Conservation (phyloP, 2,797 vertebrate species). For the Momotus momota region DNA sequence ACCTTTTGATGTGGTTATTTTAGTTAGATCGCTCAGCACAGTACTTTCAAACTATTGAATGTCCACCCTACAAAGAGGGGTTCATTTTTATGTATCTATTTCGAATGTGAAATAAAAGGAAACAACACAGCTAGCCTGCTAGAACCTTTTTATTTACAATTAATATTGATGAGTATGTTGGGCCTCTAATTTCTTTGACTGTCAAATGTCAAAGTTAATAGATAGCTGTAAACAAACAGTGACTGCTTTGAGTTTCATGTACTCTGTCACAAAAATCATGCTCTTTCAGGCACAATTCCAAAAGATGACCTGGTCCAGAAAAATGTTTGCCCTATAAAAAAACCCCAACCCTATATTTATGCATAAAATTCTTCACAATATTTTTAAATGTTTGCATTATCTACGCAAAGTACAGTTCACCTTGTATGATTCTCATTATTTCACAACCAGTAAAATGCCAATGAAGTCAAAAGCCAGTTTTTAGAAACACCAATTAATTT, state of each 20-base stretch:
- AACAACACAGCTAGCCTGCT: not conserved
- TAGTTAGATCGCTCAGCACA: not conserved
- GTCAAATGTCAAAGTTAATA: not conserved
- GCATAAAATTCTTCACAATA: not conserved
- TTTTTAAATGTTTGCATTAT: not conserved
- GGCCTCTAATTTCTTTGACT: not conserved
- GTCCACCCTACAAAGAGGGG: not conserved
- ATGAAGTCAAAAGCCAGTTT: not conserved
- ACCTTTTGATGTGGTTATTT: slow-evolving; percentile 1
- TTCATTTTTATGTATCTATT: not conserved
- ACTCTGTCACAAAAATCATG: not conserved
- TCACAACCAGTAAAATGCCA: slow-evolving; percentile 1
- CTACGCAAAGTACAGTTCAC: not conserved
- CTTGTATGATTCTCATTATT: not conserved
- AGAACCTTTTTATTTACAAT: not conserved
- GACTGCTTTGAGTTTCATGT: not conserved
- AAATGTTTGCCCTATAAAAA: not conserved
- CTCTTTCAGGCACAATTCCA: not conserved
- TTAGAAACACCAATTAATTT: not conserved
- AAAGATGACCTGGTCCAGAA: not conserved
- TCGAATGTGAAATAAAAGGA: not conserved
- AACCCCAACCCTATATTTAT: not conserved
- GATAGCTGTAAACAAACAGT: not conserved
- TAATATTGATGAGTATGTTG: not conserved
- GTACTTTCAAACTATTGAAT: not conserved